These are phyloP conservation scores for Petrocephalus zakoni DNA, from an alignment of 2,113 vertebrate species.

Conservation along the genomic window DNA sequence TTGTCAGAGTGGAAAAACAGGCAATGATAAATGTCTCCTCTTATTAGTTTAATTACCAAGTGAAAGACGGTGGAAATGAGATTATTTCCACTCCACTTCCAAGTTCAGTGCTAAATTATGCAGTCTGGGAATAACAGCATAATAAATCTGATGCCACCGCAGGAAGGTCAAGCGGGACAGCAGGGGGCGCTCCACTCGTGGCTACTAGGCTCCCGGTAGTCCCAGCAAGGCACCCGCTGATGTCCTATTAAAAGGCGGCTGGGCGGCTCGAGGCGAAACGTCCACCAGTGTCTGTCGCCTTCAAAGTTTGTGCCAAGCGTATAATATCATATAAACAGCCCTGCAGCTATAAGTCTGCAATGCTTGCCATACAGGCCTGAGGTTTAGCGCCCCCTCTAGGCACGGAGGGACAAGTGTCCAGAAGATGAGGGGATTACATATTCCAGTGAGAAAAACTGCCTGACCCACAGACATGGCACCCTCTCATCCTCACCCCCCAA, in stretches of 20 bases:
- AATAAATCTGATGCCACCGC: background rate
- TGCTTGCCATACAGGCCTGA: background rate
- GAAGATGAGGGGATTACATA: background rate
- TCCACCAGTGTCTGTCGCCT: background rate
- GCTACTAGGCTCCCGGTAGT: background rate
- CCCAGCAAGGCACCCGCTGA: background rate
- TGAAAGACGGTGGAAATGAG: slow-evolving; percentile 29
- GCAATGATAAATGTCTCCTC: slow-evolving; percentile 31
- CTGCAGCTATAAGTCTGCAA: background rate
- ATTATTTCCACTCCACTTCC: slow-evolving; percentile 36
- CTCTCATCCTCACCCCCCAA: background rate
- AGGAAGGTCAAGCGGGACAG: background rate
- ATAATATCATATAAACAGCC: background rate
- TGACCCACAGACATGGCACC: no score
- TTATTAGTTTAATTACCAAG: slow-evolving; percentile 32
- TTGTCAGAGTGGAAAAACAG: slow-evolving; percentile 20
- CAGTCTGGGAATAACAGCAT: background rate
- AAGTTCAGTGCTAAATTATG: slow-evolving; percentile 25
- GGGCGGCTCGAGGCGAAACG: background rate
- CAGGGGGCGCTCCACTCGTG: background rate
- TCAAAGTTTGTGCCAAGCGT: background rate
- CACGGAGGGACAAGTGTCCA: background rate
- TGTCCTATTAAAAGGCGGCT: background rate
- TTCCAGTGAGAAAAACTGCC: background rate
- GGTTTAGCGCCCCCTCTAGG: background rate